A percentile compares a stretch with the other conserved stretches of the same genome.
Evolutionary conservation across 2,113 vertebrate species (phyloP).

Genomic region (Silurus glanis): DNA sequence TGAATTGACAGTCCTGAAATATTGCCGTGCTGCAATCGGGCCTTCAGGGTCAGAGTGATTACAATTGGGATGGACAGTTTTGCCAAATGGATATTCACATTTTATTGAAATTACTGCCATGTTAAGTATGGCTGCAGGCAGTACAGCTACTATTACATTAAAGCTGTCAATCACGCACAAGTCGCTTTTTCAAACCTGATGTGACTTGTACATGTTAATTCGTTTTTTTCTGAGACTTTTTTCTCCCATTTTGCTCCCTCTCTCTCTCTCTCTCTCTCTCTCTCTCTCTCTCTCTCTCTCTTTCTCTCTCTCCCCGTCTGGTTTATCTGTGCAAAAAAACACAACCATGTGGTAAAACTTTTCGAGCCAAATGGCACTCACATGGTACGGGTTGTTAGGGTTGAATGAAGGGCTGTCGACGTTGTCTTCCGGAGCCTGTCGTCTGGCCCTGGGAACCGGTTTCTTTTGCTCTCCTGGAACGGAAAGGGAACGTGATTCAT

Average conservation of each 20-base stretch:
- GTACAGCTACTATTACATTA: conserved; percentile 30
- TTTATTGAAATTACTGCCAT: conserved; percentile 49
- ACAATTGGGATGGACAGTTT: conserved; percentile 42
- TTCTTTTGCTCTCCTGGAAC: conserved; percentile 39
- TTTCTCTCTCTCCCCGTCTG: not conserved
- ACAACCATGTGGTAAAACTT: not conserved
- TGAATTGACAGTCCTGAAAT: conserved; percentile 44
- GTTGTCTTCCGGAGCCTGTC: conserved; percentile 63
- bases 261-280: not conserved
- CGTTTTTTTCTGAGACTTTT: not conserved
- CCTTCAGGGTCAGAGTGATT: conserved; percentile 32
- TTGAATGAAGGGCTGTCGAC: conserved; percentile 72
- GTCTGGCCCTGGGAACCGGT: conserved; percentile 44
- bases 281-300: not conserved
- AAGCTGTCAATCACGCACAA: conserved; percentile 36
- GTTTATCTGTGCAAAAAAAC: not conserved
- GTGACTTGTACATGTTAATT: conserved; percentile 41
- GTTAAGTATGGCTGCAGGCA: conserved; percentile 45
- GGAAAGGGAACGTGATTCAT: not conserved
- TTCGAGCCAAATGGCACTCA: conserved; percentile 66
- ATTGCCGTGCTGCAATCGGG: conserved; percentile 11
- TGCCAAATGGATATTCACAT: conserved; percentile 42
- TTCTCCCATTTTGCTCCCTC: not conserved
- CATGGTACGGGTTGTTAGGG: conserved; percentile 91
- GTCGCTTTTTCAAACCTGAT: conserved; percentile 27